phyloP scores from a whole-genome alignment of 1,140 invertebrate genomes.

The Zaprionus kolodkinae region DNA sequence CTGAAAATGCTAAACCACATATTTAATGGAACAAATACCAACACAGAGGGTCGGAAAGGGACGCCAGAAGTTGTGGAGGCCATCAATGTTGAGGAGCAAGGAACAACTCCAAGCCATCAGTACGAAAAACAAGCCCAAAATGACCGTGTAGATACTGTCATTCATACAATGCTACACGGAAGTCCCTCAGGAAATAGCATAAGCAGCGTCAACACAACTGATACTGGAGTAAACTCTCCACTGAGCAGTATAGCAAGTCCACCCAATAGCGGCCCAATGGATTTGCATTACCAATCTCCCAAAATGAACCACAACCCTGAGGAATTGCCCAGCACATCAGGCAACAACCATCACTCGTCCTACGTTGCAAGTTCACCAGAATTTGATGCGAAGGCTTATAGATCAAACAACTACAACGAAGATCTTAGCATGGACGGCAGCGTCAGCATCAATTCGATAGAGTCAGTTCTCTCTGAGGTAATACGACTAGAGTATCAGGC shows the following conservation, averaged over 20 bases:
- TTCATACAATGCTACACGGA: conserved; percentile 63
- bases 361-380: conserved; percentile 63
- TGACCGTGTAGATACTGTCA: conserved; percentile 60
- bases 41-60: conserved; percentile 43
- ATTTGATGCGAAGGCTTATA: conserved; percentile 66
- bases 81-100: conserved; percentile 25
- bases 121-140: conserved; percentile 28
- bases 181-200: conserved; percentile 36
- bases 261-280: conserved; percentile 45
- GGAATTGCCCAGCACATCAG: conserved; percentile 71
- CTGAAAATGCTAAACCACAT: conserved; percentile 79
- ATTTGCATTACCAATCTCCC: conserved; percentile 67
- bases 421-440: conserved; percentile 61
- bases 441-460: conserved; percentile 87
- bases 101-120: conserved; percentile 7
- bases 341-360: conserved; percentile 54
- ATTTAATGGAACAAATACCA: conserved; percentile 66
- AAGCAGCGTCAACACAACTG: conserved; percentile 31
- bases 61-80: not conserved
- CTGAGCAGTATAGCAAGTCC: conserved; percentile 46
- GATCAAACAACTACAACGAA: conserved; percentile 58
- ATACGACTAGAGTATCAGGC: conserved; percentile 92
- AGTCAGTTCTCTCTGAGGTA: conserved; percentile 92
- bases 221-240: conserved; percentile 40
- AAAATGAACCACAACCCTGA: conserved; percentile 29